These are phyloP conservation scores for Nephrotoma appendiculata DNA, from an alignment of 2,888 invertebrate genomes.

Conservation along the genomic window DNA sequence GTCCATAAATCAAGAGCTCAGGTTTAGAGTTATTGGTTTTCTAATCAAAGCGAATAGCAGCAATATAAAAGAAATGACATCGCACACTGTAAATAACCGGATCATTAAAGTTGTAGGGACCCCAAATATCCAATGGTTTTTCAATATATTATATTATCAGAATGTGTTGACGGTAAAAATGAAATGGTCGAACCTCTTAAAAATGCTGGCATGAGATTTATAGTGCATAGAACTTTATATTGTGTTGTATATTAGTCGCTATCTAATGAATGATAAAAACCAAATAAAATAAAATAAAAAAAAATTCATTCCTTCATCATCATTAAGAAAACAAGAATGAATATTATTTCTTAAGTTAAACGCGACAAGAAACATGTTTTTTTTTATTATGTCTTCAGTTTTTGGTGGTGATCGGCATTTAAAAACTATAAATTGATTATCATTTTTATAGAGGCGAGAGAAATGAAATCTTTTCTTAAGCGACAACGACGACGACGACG, in stretches of 20 bases:
- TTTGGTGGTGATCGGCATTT: slow-evolving; percentile 3
- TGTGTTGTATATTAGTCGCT: background rate
- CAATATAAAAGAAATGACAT: background rate
- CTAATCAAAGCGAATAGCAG: background rate
- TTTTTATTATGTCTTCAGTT: background rate
- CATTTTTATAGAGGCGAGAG: slow-evolving; percentile 1
- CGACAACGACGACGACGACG: background rate
- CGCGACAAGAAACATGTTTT: slow-evolving; percentile 6
- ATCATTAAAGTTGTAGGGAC: background rate
- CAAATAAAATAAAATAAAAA: background rate
- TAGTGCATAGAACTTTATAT: background rate
- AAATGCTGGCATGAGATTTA: background rate
- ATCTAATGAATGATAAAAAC: background rate
- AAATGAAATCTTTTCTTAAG: background rate
- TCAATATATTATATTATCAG: background rate
- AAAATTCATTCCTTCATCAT: background rate
- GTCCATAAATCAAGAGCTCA: background rate
- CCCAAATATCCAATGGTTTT: background rate
- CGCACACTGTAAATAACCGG: background rate
- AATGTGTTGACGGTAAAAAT: no score
- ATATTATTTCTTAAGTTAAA: background rate
- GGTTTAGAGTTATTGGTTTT: background rate
- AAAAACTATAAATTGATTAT: slow-evolving; percentile 4
- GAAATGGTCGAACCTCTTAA: background rate
- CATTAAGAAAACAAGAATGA: background rate